Conservation (phyloP, 1,140 invertebrate species). For the Battus philenor region DNA sequence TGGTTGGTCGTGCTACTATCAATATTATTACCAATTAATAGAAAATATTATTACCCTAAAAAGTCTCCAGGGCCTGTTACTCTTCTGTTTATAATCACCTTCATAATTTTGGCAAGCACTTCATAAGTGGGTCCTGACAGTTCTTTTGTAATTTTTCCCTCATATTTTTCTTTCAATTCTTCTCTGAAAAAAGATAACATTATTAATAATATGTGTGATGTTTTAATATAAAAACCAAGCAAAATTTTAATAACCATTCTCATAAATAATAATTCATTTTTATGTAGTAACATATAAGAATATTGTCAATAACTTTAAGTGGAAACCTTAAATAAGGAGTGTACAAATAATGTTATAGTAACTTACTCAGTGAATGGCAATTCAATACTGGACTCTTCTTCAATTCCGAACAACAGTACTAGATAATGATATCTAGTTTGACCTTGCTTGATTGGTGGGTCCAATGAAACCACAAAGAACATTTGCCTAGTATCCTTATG, state of each 20-base stretch:
- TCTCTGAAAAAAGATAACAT: conserved; percentile 83
- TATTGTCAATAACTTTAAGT: no score
- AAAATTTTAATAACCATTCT: no score
- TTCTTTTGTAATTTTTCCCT: conserved; percentile 94
- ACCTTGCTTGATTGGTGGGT: conserved; percentile 99
- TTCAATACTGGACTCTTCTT: conserved; percentile 96
- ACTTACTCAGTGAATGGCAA: conserved; percentile 92
- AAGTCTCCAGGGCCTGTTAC: conserved; percentile 96
- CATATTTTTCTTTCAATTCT: conserved; percentile 95
- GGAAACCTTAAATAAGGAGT: no score
- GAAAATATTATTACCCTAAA: conserved; percentile 81
- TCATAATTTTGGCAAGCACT: conserved; percentile 97
- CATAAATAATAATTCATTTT: no score
- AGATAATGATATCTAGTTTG: conserved; percentile 98
- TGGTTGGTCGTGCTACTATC: no score
- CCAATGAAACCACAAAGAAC: conserved; percentile 98
- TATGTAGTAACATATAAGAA: no score
- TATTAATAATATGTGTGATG: no score
- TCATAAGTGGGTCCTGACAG: conserved; percentile 96
- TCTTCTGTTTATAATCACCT: conserved; percentile 95
- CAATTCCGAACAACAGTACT: conserved; percentile 95
- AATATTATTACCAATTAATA: no score
- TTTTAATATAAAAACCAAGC: no score
- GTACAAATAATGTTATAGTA: conserved; percentile 13
- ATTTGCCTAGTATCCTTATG: conserved; percentile 99